phyloP scores from a whole-genome alignment of 2,797 vertebrate genomes.

The Pampus argenteus region DNA sequence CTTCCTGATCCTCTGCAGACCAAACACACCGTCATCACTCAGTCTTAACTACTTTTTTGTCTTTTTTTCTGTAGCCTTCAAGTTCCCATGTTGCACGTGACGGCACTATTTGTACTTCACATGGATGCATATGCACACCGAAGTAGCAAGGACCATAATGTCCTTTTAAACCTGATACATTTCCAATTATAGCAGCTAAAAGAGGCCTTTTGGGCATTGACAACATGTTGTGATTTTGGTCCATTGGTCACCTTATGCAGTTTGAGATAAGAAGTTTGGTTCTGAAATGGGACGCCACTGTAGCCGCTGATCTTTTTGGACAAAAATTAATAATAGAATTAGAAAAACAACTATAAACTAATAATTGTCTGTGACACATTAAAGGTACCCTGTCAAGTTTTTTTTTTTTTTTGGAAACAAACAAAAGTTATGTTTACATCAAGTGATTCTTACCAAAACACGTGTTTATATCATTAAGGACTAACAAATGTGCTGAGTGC shows the following conservation, averaged over 20 bases:
- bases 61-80: constrained; percentile 57
- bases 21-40: constrained; percentile 45
- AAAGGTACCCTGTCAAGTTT: constrained; percentile 16
- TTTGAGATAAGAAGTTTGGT: neutral
- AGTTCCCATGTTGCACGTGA: constrained; percentile 54
- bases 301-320: neutral
- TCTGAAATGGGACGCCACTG: neutral
- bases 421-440: neutral
- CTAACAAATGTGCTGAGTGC: neutral
- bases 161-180: constrained; percentile 28
- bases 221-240: constrained; percentile 23
- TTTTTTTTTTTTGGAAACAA: constrained; percentile 5
- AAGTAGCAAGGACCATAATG: constrained; percentile 49
- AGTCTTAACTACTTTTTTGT: constrained; percentile 63
- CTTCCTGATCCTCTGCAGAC: constrained; percentile 56
- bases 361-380: neutral
- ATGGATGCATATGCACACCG: constrained; percentile 39
- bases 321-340: neutral
- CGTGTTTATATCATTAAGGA: too few relatives aligned
- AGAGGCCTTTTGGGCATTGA: neutral
- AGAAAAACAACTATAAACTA: neutral
- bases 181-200: constrained; percentile 19
- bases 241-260: constrained; percentile 7
- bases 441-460: neutral
- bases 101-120: constrained; percentile 39